These are phyloP conservation scores for Sclerurus mexicanus DNA, from an alignment of 2,113 vertebrate species.

Conservation along the genomic window DNA sequence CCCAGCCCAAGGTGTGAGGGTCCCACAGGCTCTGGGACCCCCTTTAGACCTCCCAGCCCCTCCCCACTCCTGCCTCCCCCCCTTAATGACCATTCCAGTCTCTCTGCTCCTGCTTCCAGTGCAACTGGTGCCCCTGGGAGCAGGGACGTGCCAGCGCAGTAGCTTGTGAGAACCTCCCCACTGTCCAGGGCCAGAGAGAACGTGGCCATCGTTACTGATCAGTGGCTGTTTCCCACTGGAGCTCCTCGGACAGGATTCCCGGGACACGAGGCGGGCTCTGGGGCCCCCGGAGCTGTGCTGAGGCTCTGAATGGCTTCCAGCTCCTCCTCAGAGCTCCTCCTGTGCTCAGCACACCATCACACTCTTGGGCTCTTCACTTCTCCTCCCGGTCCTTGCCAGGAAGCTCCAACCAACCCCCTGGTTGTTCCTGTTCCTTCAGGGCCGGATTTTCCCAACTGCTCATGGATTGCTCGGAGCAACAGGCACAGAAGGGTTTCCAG, in stretches of 20 bases:
- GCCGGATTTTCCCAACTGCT: no score
- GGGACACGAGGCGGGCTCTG: no score
- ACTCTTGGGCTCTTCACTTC: not conserved
- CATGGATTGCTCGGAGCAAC: no score
- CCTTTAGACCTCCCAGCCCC: no score
- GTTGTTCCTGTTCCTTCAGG: not conserved
- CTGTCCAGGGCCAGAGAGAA: not conserved
- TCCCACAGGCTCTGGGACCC: no score
- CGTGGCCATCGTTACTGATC: not conserved
- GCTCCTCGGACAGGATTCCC: no score
- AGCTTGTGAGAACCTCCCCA: not conserved
- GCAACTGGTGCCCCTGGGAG: not conserved
- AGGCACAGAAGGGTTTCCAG: no score
- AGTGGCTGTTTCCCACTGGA: slow-evolving; percentile 53
- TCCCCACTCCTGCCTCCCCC: no score
- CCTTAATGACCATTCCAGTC: not conserved
- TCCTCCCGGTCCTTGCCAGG: not conserved
- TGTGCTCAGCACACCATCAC: no score
- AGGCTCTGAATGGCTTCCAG: slow-evolving; percentile 51
- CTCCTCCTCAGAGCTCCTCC: not conserved
- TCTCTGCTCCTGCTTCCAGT: not conserved
- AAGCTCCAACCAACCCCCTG: not conserved
- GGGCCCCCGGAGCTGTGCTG: not conserved
- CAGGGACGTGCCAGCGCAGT: slow-evolving; percentile 44
- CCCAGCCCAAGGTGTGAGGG: no score